Evolutionary conservation across 2,888 invertebrate species (phyloP), one percentile per base, ranked within the genome.

Genomic region (Dicycla oo): DNA sequence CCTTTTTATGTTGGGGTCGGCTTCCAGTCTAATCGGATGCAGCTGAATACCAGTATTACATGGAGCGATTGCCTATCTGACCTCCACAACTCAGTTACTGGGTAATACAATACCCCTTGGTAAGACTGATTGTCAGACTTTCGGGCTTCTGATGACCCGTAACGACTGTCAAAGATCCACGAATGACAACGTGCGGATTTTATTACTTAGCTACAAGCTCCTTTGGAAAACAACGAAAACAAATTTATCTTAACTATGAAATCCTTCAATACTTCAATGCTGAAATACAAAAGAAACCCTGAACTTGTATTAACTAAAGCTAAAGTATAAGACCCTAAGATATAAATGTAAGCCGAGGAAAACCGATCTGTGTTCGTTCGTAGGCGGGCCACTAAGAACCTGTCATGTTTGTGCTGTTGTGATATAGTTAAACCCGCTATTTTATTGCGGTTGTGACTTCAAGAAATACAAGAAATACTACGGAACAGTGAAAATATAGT

Each of bases 391-490:
- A 40, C 80, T 73, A 80, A 74, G 69, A 74, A 67, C 80, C 69
- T 73, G 83, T 80, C 80, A 67, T 83, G 81, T 80, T 83, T 67
- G 66, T 67, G 80, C 83, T 69, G 69, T 83, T 83, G 80, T 69
- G 75, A 69, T 83, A 83, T 47, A 74, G 66, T 80, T 57, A 80
- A 80, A 79, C 75, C 81, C 58, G 38, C n/a, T 83, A 80, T 83
- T 80, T 83, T 80, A 83, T 80, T 83, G 69, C 63, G 38, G 75
- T 54, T 80, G 66, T 80, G 80, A 74, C 80, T 80, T 83, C 80
- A 69, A 83, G 80, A 83, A 72, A 62, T 61, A 76, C 76, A 66
- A 75, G 67, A 45, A 83, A 69, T 73, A 66, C 69, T 56, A 66
- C 58, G 65, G 23, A 80, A 58, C 54, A 30, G 61, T 47, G 64